Conservation (phyloP, 2,113 vertebrate genomes). For the Thamnaconus septentrionalis region DNA sequence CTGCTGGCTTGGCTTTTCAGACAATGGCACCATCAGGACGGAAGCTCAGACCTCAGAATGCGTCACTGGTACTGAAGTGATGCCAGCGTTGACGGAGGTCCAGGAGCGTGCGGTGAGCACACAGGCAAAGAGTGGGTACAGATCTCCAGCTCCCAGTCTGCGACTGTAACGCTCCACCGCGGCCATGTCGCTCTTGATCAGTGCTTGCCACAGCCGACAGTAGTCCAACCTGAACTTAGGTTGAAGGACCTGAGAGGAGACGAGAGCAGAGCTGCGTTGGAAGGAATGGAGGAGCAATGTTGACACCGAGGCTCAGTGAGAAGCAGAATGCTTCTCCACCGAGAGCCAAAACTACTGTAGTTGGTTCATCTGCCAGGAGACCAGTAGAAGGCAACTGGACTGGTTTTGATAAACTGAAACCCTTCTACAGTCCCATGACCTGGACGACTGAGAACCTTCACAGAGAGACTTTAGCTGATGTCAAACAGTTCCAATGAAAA, state of each 20-base stretch:
- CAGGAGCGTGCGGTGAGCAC: slow-evolving; percentile 93
- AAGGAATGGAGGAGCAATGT: no score
- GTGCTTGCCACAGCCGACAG: slow-evolving; percentile 91
- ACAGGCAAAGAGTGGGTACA: slow-evolving; percentile 93
- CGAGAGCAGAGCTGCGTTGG: neutral
- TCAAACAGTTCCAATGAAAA: no score
- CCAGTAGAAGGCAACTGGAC: no score
- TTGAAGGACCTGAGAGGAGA: slow-evolving; percentile 77
- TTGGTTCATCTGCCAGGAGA: no score
- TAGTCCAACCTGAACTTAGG: slow-evolving; percentile 90
- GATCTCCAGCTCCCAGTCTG: slow-evolving; percentile 86
- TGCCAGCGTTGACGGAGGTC: slow-evolving; percentile 86
- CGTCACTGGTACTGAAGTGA: slow-evolving; percentile 82
- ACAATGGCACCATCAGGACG: neutral
- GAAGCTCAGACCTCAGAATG: slow-evolving; percentile 79
- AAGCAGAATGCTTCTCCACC: no score
- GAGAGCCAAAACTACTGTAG: no score
- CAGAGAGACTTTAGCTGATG: no score
- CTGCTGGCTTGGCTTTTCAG: no score
- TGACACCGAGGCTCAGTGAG: no score
- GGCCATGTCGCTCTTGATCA: slow-evolving; percentile 87
- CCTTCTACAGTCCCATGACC: no score
- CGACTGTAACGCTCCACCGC: slow-evolving; percentile 85
- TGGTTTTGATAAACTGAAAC: no score
- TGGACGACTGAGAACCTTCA: no score